Conservation (phyloP, 2,888 invertebrate species). For the Caenorhabditis uteleia region DNA sequence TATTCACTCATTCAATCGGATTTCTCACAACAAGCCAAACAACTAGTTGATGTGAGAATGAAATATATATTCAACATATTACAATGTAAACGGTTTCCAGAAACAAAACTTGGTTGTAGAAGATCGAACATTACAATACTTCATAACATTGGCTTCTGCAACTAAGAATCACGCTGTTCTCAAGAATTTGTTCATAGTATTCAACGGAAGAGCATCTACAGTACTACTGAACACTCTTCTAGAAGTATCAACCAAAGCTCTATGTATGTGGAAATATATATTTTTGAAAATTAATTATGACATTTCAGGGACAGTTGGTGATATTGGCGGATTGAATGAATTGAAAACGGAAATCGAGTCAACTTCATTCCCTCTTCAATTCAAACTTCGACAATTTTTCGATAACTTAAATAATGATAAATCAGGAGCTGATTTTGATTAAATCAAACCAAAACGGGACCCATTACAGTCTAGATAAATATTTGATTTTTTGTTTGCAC, state of each 20-base stretch:
- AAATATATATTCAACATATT: not conserved
- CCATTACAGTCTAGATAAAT: no score
- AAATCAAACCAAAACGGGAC: no score
- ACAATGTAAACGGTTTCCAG: not conserved
- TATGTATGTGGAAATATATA: conserved; percentile 20
- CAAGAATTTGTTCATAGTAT: conserved; percentile 33
- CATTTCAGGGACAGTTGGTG: conserved; percentile 20
- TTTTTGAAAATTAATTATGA: not conserved
- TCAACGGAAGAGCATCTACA: conserved; percentile 35
- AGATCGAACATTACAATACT: conserved; percentile 19
- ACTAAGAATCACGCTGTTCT: conserved; percentile 8
- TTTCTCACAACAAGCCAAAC: conserved; percentile 9
- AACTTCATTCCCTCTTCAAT: conserved; percentile 30
- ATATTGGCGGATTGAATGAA: conserved; percentile 21
- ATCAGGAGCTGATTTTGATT: no score
- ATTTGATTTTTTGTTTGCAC: no score
- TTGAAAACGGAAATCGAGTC: conserved; percentile 21
- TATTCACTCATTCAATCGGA: conserved; percentile 30
- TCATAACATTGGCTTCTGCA: conserved; percentile 23
- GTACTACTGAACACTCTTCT: conserved; percentile 28
- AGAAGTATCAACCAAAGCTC: conserved; percentile 16
- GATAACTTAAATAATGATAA: conserved; percentile 24
- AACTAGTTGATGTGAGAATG: conserved; percentile 28
- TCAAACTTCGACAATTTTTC: conserved; percentile 28
- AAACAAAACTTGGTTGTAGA: conserved; percentile 28